Conservation (phyloP, 2,797 vertebrate species). For the Anguilla pacifica region DNA sequence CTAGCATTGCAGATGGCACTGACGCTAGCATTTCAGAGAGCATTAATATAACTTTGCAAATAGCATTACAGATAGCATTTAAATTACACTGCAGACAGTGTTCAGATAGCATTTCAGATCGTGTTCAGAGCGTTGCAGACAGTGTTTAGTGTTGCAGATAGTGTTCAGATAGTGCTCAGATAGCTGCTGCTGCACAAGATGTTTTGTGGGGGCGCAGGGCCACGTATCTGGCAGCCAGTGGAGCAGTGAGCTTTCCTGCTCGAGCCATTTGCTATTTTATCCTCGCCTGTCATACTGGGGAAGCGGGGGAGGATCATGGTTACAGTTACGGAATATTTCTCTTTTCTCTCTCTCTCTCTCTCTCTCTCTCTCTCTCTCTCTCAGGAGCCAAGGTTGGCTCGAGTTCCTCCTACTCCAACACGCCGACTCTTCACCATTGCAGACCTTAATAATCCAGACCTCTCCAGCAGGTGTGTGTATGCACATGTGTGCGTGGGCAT, state of each 20-base stretch:
- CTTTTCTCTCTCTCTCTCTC: constrained; percentile 25
- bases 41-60: neutral
- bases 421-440: constrained; percentile 76
- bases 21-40: neutral
- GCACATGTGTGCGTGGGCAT: neutral
- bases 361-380: neutral
- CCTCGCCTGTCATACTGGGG: neutral
- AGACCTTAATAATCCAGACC: constrained; percentile 71
- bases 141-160: no score
- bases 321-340: neutral
- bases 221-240: neutral
- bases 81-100: neutral
- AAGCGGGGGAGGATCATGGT: neutral
- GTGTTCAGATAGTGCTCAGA: neutral
- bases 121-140: no score
- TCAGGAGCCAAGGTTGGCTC: constrained; percentile 79
- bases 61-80: neutral
- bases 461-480: constrained; percentile 71
- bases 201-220: neutral
- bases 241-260: neutral
- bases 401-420: constrained; percentile 77
- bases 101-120: neutral
- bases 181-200: neutral
- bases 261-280: neutral
- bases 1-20: neutral